Conservation (phyloP, 2,888 invertebrate species). For the Latheticus oryzae region DNA sequence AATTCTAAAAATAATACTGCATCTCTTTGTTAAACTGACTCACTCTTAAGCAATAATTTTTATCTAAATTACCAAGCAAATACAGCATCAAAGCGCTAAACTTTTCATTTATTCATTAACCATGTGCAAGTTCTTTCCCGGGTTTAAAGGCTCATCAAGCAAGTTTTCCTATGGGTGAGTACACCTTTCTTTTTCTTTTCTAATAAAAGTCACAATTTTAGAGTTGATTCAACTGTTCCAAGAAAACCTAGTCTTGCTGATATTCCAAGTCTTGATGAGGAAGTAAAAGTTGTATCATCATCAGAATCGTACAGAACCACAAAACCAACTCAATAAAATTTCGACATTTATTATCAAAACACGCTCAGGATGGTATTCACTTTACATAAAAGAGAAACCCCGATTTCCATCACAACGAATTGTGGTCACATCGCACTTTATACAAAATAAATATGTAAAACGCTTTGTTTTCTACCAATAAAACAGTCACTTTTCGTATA, state of each 20-base stretch:
- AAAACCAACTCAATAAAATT: slow-evolving; percentile 18
- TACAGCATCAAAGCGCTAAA: slow-evolving; percentile 13
- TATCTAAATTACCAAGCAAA: slow-evolving; percentile 23
- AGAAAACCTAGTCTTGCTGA: slow-evolving; percentile 42
- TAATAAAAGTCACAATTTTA: no score
- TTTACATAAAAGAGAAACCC: slow-evolving; percentile 43
- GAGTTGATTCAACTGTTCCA: slow-evolving; percentile 30
- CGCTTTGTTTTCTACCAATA: slow-evolving; percentile 45
- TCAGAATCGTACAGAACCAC: slow-evolving; percentile 40
- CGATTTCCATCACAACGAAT: slow-evolving; percentile 43
- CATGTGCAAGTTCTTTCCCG: slow-evolving; percentile 14
- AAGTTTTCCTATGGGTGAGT: slow-evolving; percentile 45
- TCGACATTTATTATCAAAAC: slow-evolving; percentile 22
- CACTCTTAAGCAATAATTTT: slow-evolving; percentile 21
- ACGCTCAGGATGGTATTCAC: slow-evolving; percentile 20
- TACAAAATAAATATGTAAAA: slow-evolving; percentile 41
- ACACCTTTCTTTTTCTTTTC: no score
- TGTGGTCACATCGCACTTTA: slow-evolving; percentile 43
- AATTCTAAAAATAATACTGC: slow-evolving; percentile 12
- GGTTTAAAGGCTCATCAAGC: slow-evolving; percentile 10
- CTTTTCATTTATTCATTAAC: slow-evolving; percentile 13
- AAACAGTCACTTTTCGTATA: slow-evolving; percentile 27
- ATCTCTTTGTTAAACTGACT: no score
- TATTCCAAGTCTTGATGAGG: slow-evolving; percentile 42
- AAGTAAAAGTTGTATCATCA: slow-evolving; percentile 33